Evolutionary conservation across 2,888 invertebrate genomes (phyloP), one percentile per base, ranked within the genome.

Genomic region (Myopa testacea): DNA sequence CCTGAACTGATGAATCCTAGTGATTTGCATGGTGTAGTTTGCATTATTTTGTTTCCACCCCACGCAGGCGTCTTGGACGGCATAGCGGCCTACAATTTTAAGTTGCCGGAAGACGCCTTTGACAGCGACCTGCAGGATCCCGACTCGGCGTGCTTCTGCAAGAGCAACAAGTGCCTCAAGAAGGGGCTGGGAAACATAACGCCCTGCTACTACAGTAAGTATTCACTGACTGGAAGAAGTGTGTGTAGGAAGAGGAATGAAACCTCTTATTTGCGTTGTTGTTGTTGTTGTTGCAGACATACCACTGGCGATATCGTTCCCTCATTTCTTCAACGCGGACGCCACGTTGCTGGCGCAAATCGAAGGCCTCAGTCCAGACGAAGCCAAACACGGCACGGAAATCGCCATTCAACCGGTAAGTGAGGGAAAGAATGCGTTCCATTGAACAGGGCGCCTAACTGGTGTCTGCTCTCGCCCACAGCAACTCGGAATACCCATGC

Each of bases 371-470:
- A 88, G 89, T 0, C 95, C 96, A 0, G 90, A 92, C 71, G 88
- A 88, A 58, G 88, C 91, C 7, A 91, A 89, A 38, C 90, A 91
- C 77, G 82, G 83, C 0, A 91, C 92, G 0, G 90, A 90, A 72
- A 90, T 95, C 52, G 92, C 93, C 82, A 90, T 96, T 76, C 95
- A 95, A 87, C 94, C 95, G 82, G 95, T 95, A 89, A 84, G 85
- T 81, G 34, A 60, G 60, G 34, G 10, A 19, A 62, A 62, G 19
- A 10, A 60, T 26, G 26, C 16, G 19, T 45, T 45, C 26, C n/a
- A 52, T 8, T 16, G 40, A 4, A 60, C 0, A 55, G 34, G 7
- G 14, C n/a, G 7, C 55, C 50, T 50, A 19, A 52, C 14, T 14
- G 8, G 14, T 19, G 52, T 52, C 26, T 19, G 26, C 37, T 16